Base-by-base conservation (phyloP, 2,888 invertebrate species). In the Rhyacophila evoluta region DNA sequence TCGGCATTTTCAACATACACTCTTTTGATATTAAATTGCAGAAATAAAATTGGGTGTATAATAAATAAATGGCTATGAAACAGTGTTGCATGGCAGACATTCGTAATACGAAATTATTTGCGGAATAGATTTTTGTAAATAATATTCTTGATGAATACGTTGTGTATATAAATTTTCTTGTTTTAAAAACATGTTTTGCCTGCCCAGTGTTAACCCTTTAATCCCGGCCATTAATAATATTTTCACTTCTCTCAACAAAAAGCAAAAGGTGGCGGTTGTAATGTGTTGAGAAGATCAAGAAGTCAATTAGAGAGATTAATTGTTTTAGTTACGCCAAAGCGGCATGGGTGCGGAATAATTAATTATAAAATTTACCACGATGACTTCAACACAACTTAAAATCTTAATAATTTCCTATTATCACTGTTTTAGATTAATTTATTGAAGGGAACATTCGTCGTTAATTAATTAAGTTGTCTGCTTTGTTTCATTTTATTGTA, bases 231-330 rank as follows among this genome's bases (percentile, higher is more conserved):
- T 25, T 19, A 6, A 25, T 19, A 25, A 55, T 19, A 19, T 25
- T 6, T 25, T 8, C 55, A 55, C 19, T 55, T 55, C 19, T 55
- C 55, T 19, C 19, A 2, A 25, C 15, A 55, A 55, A 33, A 33
- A 33, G 6, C 29, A 33, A 33, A 33, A 33, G 55, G 15, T 25
- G 55, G 10, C 55, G 55, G 25, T 2, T 19, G 15, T 55, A 41
- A 41, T 41, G 25, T 12, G 55, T 8, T 55, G 5, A 15, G 25
- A 55, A 55, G 55, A 55, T 55, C 55, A 55, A 55, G 55, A 55
- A 19, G 55, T 55, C 55, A 55, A 55, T 55, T 55, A 55, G 55
- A 3, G 8, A 55, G 55, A 55, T 55, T 55, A 55, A 55, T 55
- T 55, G 55, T 55, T 55, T 55, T 19, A 55, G 55, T 55, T 55